phyloP scores from a whole-genome alignment of 2,113 vertebrate species.

The Phoenicopterus ruber region DNA sequence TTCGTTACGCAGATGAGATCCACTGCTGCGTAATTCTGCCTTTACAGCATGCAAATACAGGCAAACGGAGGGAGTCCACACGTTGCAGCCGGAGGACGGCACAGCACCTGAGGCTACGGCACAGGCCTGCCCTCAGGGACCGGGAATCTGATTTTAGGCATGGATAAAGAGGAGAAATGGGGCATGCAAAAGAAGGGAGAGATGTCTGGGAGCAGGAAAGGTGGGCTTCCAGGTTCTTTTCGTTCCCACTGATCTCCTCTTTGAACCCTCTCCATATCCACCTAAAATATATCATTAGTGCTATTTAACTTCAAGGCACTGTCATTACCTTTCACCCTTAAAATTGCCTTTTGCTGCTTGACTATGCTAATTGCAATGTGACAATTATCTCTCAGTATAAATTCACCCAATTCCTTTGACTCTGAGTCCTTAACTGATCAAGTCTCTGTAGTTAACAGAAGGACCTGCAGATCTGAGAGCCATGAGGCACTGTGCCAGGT shows the following conservation, averaged over 20 bases:
- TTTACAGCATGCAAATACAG: not conserved
- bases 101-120: not conserved
- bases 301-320: not conserved
- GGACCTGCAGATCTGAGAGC: not conserved
- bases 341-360: not conserved
- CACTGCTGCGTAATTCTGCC: not conserved
- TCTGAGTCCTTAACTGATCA: not conserved
- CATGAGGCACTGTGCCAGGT: rapidly evolving
- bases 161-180: not conserved
- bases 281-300: rapidly evolving
- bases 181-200: not conserved
- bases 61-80: rapidly evolving
- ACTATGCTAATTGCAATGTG: not conserved
- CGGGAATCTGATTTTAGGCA: not conserved
- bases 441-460: not conserved
- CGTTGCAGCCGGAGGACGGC: not conserved
- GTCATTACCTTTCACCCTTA: not conserved
- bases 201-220: not conserved
- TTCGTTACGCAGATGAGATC: not conserved
- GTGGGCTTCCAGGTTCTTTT: not conserved
- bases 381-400: not conserved
- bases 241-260: not conserved
- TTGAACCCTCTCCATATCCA: not conserved
- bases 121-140: not conserved
- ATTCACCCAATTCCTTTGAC: not conserved